Evolutionary conservation across 2,113 vertebrate genomes (phyloP), one percentile per base, ranked within the genome.

Genomic region (Xenopus borealis): DNA sequence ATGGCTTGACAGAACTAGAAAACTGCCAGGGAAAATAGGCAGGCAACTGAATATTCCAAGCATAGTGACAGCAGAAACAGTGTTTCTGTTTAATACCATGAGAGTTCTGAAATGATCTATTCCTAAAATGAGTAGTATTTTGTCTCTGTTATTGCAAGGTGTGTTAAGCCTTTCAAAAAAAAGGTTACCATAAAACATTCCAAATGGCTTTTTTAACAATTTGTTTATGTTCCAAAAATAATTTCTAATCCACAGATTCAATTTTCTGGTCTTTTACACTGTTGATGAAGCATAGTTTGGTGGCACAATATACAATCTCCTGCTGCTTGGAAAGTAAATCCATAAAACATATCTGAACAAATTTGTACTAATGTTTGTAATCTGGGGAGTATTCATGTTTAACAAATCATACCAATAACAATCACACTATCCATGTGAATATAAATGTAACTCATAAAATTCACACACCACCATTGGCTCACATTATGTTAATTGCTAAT

Each of bases 401-500:
- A 77, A 77, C 74, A 77, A 70, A 77, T 77, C 74, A 77, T 53
- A 55, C 59, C 61, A 27, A 70, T 77, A 70, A 77, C 67, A 77
- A 77, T 77, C 66, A 64, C 74, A 64, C 74, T 77, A 77, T 77
- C 67, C 61, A 69, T 70, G 66, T 70, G 74, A 77, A 77, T 70
- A 77, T 77, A 77, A 77, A 77, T 69, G 61, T 8, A 19, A 14
- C 67, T 77, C 67, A 70, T 77, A 77, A 70, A 76, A 77, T 70
- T 77, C 74, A 77, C 55, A 52, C 58, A 23, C 62, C 67, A 77
- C 70, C 67, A 70, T 59, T 18, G 13, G 67, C 67, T 66, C 66
- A 64, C 74, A 77, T 77, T 77, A 77, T 77, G 59, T 77, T 77
- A 77, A 77, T 77, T 50, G 58, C 74, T 77, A 70, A 77, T 69